A percentile compares a stretch with the other conserved stretches of the same genome.
phyloP scores from a whole-genome alignment of 1,140 invertebrate species.

The Sesamia nonagrioides region DNA sequence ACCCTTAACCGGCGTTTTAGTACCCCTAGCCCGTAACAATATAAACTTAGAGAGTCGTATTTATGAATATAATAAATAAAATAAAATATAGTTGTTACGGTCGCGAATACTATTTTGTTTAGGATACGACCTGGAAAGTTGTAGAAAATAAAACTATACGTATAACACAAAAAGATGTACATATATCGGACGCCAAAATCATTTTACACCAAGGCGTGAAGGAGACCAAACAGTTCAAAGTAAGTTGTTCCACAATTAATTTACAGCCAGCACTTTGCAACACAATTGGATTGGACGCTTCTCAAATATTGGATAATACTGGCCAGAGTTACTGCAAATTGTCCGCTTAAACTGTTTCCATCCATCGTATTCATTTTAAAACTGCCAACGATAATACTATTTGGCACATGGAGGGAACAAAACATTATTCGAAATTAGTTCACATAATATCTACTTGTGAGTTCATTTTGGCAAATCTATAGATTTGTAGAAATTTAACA shows the following conservation, averaged over 20 bases:
- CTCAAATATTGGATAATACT: conserved; percentile 5
- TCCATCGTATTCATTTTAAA: conserved; percentile 7
- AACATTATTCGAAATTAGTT: conserved; percentile 10
- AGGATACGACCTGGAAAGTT: too few relatives aligned
- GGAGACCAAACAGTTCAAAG: background rate
- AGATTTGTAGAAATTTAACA: background rate
- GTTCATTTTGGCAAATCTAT: background rate
- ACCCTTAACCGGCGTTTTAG: too few relatives aligned
- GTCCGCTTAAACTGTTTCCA: conserved; percentile 13
- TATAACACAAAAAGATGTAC: background rate
- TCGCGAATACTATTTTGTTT: too few relatives aligned
- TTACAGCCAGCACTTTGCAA: conserved; percentile 1
- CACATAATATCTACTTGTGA: background rate
- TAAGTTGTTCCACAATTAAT: conserved; percentile 23
- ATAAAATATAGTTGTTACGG: too few relatives aligned
- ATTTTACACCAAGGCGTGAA: background rate
- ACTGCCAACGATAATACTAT: background rate
- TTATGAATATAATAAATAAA: too few relatives aligned
- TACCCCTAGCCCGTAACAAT: too few relatives aligned
- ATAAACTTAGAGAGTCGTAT: too few relatives aligned
- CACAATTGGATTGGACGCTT: conserved; percentile 5
- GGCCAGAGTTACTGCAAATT: background rate
- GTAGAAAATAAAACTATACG: too few relatives aligned
- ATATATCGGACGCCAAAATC: background rate
- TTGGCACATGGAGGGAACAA: background rate